Evolutionary conservation across 2,888 invertebrate species (phyloP), one percentile per base, ranked within the genome.

Genomic region (Tenthredo notha): DNA sequence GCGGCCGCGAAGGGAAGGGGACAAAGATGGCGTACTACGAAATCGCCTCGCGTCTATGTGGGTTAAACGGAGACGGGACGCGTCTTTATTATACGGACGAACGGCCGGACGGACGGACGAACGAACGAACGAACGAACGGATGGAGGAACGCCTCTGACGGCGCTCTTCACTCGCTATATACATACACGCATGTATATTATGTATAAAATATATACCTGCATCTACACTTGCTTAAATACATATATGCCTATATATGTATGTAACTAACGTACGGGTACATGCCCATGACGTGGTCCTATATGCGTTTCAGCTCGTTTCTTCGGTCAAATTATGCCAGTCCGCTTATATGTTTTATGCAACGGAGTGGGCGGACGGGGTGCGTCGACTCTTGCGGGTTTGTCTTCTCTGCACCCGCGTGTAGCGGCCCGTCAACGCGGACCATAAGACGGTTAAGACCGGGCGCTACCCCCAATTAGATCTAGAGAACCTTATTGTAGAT

Each of bases 11-110:
- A 87, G 87, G 85, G 85, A 43, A 50, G 82, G 84, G 82, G 80
- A 72, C 54, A 85, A 54, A 84, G 85, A 85, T 54, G 85, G 50
- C 43, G 82, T 78, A 82, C 84, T 65, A 83, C 82, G 50, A 83
- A 83, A 83, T 65, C 67, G 77, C 86, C 70, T 78, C 77, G 83
- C 84, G 84, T 75, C 84, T 58, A 85, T 84, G 85, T 61, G 54
- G 75, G 77, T 78, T 82, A 80, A 47, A 77, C 43, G 80, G 86
- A 87, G 85, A 85, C 84, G 84, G 91, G 91, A 92, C 92, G 92
- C 91, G 92, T 92, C 92, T 92, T 92, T 92, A 92, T 92, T 92
- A 92, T 92, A 91, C 90, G 90, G 90, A 85, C 85, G 86, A 86
- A 86, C 86, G 85, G 85, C 40, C 47, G 50, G 65, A 70, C 83